Percentiles rank a stretch among this genome's conserved stretches.
Conservation (phyloP, 2,888 invertebrate genomes). For the Lasius fuliginosus region DNA sequence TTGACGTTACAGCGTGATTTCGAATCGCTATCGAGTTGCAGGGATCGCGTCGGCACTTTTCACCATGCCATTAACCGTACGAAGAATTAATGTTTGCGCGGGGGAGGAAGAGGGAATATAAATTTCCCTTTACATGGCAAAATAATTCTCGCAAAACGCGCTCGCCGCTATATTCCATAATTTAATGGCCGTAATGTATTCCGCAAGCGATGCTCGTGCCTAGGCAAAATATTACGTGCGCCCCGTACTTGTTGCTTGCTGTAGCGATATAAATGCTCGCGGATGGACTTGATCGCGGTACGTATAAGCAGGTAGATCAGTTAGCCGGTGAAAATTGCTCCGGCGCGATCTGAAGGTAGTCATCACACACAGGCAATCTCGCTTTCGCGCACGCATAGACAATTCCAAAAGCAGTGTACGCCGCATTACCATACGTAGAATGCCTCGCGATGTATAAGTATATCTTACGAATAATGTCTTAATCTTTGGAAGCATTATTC, state of each 20-base stretch:
- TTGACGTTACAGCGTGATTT: conserved; percentile 22
- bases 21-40: conserved; percentile 39
- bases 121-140: conserved; percentile 61
- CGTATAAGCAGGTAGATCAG: conserved; percentile 65
- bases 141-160: conserved; percentile 65
- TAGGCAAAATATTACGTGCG: conserved; percentile 70
- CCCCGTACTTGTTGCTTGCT: conserved; percentile 51
- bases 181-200: conserved; percentile 69
- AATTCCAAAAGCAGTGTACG: conserved; percentile 40
- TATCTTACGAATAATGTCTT: conserved; percentile 66
- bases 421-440: conserved; percentile 25
- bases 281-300: conserved; percentile 63
- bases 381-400: conserved; percentile 57
- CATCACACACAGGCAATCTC: conserved; percentile 65
- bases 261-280: conserved; percentile 65
- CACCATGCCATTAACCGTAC: conserved; percentile 21
- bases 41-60: neutral
- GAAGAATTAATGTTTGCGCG: conserved; percentile 41
- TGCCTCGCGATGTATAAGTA: conserved; percentile 42
- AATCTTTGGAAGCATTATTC: conserved; percentile 62
- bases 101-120: conserved; percentile 58
- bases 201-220: conserved; percentile 60
- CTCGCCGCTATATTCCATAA: conserved; percentile 64
- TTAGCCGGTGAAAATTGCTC: conserved; percentile 73
- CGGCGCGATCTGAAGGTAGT: conserved; percentile 65